These are phyloP conservation scores for Theristicus caerulescens DNA, from an alignment of 2,113 vertebrate species.

Conservation along the genomic window DNA sequence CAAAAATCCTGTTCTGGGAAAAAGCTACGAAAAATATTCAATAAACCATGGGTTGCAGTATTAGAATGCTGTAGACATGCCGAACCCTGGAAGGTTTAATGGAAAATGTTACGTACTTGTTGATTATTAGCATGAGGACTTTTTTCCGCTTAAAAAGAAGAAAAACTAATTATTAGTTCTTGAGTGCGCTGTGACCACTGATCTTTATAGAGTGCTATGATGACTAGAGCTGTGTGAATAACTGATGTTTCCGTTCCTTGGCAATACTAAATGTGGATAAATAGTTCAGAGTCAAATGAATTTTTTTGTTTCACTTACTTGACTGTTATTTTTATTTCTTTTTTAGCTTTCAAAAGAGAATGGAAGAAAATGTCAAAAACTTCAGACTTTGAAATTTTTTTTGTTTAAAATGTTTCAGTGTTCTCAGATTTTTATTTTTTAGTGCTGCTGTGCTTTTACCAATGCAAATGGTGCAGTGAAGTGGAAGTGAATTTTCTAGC, in stretches of 20 bases:
- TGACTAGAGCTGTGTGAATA: conserved; percentile 32
- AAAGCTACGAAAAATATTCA: background rate
- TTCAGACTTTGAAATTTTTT: background rate
- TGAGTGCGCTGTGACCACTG: conserved; percentile 6
- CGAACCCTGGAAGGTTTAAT: background rate
- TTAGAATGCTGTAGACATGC: background rate
- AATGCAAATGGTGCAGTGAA: background rate
- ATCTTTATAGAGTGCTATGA: conserved; percentile 43
- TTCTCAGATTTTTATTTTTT: background rate
- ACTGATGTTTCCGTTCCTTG: conserved; percentile 26
- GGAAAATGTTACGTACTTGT: conserved; percentile 18
- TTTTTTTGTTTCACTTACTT: background rate
- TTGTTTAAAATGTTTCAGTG: background rate
- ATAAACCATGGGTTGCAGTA: background rate
- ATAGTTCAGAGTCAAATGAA: background rate
- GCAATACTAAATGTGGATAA: conserved; percentile 23
- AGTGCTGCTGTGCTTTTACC: background rate
- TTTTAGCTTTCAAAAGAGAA: background rate
- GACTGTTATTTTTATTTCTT: background rate
- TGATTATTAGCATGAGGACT: conserved; percentile 9
- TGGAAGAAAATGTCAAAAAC: background rate
- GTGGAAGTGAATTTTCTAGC: background rate
- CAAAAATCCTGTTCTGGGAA: background rate
- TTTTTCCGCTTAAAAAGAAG: conserved; percentile 14
- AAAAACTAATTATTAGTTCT: conserved; percentile 47